These are phyloP conservation scores for Amiota minor DNA, from an alignment of 2,888 invertebrate species.

Conservation along the genomic window DNA sequence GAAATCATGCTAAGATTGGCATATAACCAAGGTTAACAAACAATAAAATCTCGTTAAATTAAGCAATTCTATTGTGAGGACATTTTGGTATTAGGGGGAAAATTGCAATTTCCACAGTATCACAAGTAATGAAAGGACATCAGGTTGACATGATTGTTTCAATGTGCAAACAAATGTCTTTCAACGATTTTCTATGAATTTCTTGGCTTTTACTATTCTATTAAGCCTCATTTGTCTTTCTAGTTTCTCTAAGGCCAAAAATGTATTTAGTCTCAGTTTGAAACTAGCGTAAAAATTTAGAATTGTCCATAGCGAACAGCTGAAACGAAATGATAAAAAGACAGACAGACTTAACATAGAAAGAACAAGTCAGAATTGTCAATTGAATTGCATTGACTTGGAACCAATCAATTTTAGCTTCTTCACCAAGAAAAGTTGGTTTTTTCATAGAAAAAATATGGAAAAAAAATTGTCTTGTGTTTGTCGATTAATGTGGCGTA, in stretches of 20 bases:
- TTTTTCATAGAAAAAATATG: constrained; percentile 46
- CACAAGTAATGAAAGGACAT: neutral
- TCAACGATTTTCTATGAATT: constrained; percentile 47
- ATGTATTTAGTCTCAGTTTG: constrained; percentile 49
- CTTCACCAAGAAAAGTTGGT: constrained; percentile 39
- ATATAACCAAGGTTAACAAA: constrained; percentile 34
- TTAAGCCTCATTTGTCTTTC: neutral
- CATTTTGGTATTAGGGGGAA: constrained; percentile 54
- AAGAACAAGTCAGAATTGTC: constrained; percentile 22
- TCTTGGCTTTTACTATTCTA: constrained; percentile 28
- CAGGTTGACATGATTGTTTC: constrained; percentile 23
- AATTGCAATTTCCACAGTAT: constrained; percentile 60
- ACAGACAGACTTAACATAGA: neutral
- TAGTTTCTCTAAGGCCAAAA: too few species aligned
- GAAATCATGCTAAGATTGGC: constrained; percentile 28
- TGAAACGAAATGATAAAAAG: constrained; percentile 39
- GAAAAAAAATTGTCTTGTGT: constrained; percentile 40
- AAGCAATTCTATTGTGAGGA: constrained; percentile 46
- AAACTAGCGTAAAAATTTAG: constrained; percentile 32
- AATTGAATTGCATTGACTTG: constrained; percentile 61
- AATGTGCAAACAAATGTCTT: constrained; percentile 34
- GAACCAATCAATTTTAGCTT: constrained; percentile 63
- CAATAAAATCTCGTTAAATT: constrained; percentile 39
- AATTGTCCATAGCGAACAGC: constrained; percentile 43
- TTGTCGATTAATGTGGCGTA: constrained; percentile 28